phyloP scores from a whole-genome alignment of 2,888 invertebrate genomes.

The Ganaspis brasiliensis region DNA sequence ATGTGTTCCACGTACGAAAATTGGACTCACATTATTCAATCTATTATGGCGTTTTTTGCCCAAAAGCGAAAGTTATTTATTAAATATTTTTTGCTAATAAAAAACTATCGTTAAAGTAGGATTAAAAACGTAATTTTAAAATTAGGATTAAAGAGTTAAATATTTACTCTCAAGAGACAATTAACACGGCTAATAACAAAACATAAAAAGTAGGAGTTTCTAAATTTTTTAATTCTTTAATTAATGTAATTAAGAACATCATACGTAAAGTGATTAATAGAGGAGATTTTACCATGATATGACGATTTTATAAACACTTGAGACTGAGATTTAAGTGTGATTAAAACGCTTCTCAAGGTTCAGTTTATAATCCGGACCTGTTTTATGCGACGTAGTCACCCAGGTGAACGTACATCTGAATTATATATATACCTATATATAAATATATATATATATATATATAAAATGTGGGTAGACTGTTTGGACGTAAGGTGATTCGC shows the following conservation, averaged over 20 bases:
- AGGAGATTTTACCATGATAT: constrained; percentile 1
- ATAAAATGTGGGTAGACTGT: neutral
- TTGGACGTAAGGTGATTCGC: constrained; percentile 9
- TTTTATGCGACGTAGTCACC: constrained; percentile 14
- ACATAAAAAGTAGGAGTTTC: neutral
- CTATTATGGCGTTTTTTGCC: neutral
- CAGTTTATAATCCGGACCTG: constrained; percentile 15
- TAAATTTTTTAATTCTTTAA: neutral
- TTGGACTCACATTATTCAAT: constrained; percentile 2
- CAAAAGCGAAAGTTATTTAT: neutral
- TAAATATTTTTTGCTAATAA: too few relatives aligned
- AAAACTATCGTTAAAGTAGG: too few relatives aligned
- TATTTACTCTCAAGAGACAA: too few relatives aligned
- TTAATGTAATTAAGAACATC: neutral
- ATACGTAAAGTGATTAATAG: neutral
- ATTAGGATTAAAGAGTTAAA: too few relatives aligned
- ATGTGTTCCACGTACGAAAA: neutral
- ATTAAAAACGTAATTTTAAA: too few relatives aligned
- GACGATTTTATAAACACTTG: constrained; percentile 12
- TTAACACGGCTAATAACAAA: too few relatives aligned
- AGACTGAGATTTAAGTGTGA: neutral
- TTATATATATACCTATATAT: too few relatives aligned
- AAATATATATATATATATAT: neutral
- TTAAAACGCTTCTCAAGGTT: constrained; percentile 23
- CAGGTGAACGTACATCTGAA: constrained; percentile 8